Percentiles rank a stretch among this genome's conserved stretches.
Conservation (phyloP, 2,888 invertebrate genomes). For the Lacanobia oleracea region DNA sequence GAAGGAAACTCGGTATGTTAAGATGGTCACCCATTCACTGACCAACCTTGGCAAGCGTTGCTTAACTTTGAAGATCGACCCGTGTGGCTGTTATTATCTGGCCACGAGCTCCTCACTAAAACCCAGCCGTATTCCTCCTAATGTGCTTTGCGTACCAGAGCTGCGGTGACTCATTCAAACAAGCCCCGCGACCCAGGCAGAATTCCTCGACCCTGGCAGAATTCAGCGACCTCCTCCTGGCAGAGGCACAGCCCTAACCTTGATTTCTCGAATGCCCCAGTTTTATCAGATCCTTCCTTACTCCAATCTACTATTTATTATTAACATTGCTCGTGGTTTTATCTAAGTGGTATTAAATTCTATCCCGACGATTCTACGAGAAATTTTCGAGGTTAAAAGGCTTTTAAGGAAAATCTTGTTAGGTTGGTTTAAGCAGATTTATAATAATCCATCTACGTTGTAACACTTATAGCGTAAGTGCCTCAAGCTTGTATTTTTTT, state of each 20-base stretch:
- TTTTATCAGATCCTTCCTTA: background rate
- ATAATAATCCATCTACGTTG: constrained; percentile 28
- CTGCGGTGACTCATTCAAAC: too few species aligned
- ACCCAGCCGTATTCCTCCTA: too few species aligned
- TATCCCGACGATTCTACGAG: background rate
- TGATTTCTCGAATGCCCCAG: background rate
- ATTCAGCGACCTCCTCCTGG: too few species aligned
- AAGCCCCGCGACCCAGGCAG: too few species aligned
- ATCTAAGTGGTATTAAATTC: constrained; percentile 16
- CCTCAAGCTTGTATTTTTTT: background rate
- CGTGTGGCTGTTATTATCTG: too few species aligned
- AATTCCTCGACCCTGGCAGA: too few species aligned
- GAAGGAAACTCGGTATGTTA: too few species aligned
- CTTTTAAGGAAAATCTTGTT: constrained; percentile 30
- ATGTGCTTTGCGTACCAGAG: too few species aligned
- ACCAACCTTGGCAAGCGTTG: too few species aligned
- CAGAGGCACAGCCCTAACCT: background rate
- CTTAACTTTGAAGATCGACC: too few species aligned
- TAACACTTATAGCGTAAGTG: background rate
- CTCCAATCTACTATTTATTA: constrained; percentile 21
- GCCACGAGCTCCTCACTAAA: too few species aligned
- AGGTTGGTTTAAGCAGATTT: constrained; percentile 25
- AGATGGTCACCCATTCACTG: too few species aligned
- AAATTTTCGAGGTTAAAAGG: constrained; percentile 13
- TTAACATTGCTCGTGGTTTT: constrained; percentile 24